These are phyloP conservation scores for Poecilia latipinna DNA, from an alignment of 2,113 vertebrate species.

Conservation along the genomic window DNA sequence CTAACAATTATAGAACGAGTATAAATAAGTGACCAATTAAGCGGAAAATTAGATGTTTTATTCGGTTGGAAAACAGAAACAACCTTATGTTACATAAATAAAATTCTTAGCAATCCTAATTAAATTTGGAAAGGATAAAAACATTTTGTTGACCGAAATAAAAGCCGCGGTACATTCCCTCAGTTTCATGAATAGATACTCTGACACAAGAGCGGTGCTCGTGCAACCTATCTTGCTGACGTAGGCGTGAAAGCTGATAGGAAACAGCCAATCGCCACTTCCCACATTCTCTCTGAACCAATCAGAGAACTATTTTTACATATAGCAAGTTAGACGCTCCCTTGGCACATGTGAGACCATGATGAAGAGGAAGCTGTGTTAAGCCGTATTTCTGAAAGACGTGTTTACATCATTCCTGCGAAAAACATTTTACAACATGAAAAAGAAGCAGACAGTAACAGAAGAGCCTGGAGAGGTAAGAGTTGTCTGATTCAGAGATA, in stretches of 20 bases:
- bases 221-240: constrained; percentile 58
- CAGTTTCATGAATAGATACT: not conserved
- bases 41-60: too few species aligned
- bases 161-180: too few species aligned
- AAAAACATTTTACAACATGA: constrained; percentile 38
- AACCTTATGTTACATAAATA: too few species aligned
- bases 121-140: too few species aligned
- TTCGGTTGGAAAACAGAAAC: too few species aligned
- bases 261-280: constrained; percentile 42
- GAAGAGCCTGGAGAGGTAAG: constrained; percentile 48
- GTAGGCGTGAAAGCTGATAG: not conserved
- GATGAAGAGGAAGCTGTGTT: not conserved
- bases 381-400: not conserved
- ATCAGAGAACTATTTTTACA: constrained; percentile 24
- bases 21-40: too few species aligned
- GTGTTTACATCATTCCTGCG: not conserved
- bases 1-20: too few species aligned
- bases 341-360: constrained; percentile 66
- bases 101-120: too few species aligned
- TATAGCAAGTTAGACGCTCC: constrained; percentile 34
- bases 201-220: constrained; percentile 11
- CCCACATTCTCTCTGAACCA: not conserved
- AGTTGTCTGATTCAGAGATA: fast-evolving
- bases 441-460: constrained; percentile 31
- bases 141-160: too few species aligned